Evolutionary conservation across 2,888 invertebrate genomes (phyloP), one percentile per base, ranked within the genome.

Genomic region (Cinara cedri): DNA sequence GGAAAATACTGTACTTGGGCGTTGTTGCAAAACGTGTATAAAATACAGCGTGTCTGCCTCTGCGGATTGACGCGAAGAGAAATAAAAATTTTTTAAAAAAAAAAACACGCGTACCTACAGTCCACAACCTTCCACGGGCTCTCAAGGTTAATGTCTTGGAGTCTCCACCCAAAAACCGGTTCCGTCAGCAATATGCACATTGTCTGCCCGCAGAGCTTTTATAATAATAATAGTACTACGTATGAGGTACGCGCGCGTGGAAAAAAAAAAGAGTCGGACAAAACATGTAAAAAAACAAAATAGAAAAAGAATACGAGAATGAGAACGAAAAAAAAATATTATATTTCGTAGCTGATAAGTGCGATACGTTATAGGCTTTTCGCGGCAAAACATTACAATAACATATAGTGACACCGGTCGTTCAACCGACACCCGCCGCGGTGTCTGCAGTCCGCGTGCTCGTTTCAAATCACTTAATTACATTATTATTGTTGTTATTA

Each of bases 101-200:
- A n/a, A n/a, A n/a, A n/a, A n/a, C n/a, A n/a, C n/a, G n/a, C n/a
- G n/a, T n/a, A n/a, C n/a, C n/a, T n/a, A n/a, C n/a, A 65, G 54
- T 75, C 55, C 46, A 66, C 57, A 76, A 76, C 66, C 66, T 55
- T 66, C 66, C 26, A 21, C 54, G 24, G 44, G 34, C 34, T 34
- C 75, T 66, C 76, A 78, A 78, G 76, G 76, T 78, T 49, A 78
- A 78, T 68, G 76, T 78, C 57, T 78, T 21, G 19, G 21, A 60
- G 76, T 78, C 76, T 78, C 76, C 76, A 68, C 76, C 76, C 57
- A 70, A 68, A 42, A 78, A 78, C 76, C 76, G 76, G 76, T 78
- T 78, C 34, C 21, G 16, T 54, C 42, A 13, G 26, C 46, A 14
- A 26, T 21, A 49, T 26, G 21, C 34, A 49, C 76, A 68, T 78